phyloP scores from a whole-genome alignment of 2,888 invertebrate species.

The Melanchra persicariae region DNA sequence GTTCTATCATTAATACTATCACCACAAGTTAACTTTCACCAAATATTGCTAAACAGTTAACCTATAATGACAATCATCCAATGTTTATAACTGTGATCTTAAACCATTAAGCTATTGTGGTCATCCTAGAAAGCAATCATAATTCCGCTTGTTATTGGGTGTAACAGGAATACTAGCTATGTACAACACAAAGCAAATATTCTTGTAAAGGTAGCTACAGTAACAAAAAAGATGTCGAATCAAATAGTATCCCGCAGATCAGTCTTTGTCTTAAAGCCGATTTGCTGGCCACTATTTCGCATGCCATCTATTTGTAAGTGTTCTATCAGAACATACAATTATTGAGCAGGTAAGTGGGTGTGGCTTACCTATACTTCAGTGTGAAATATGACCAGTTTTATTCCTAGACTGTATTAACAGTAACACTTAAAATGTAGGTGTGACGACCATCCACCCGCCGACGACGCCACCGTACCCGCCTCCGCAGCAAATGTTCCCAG shows the following conservation, averaged over 20 bases:
- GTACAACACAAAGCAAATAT: neutral
- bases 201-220: neutral
- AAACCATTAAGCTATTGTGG: neutral
- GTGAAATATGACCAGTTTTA: conserved; percentile 18
- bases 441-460: conserved; percentile 82
- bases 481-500: conserved; percentile 86
- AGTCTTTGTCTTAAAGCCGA: neutral
- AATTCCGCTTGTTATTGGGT: conserved; percentile 2
- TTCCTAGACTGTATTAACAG: conserved; percentile 11
- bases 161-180: neutral
- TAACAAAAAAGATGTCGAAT: neutral
- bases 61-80: neutral
- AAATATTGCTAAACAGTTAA: conserved; percentile 26
- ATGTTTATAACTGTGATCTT: neutral
- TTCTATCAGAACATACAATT: neutral
- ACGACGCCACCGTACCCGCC: conserved; percentile 86
- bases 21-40: neutral
- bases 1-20: neutral
- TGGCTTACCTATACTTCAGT: conserved; percentile 14
- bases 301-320: neutral
- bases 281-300: neutral
- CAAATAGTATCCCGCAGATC: neutral
- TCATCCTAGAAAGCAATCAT: neutral
- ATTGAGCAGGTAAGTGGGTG: conserved; percentile 42
- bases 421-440: conserved; percentile 72